phyloP scores from a whole-genome alignment of 2,888 invertebrate species.

The Lepidocyrtoides sp. region DNA sequence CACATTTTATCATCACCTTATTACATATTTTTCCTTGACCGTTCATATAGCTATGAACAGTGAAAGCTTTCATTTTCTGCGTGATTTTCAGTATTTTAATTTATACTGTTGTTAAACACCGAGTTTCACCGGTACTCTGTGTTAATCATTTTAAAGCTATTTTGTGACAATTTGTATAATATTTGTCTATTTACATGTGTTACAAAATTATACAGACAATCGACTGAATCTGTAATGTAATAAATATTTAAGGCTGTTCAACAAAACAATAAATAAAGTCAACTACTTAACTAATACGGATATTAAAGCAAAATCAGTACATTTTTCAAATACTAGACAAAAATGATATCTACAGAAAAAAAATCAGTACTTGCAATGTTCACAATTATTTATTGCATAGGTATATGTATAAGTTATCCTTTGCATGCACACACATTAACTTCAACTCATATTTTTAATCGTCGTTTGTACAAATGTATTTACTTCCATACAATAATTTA shows the following conservation, averaged over 20 bases:
- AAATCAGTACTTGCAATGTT: constrained; percentile 44
- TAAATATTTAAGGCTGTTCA: no score
- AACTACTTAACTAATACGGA: not conserved
- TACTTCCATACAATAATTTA: not conserved
- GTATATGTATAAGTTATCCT: not conserved
- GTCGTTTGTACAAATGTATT: not conserved
- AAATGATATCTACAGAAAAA: constrained; percentile 36
- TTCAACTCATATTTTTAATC: not conserved
- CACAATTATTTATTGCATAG: constrained; percentile 12
- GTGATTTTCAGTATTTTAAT: not conserved
- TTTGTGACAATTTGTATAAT: not conserved
- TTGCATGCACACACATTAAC: not conserved
- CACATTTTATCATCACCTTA: not conserved
- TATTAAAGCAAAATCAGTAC: constrained; percentile 40
- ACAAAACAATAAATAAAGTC: not conserved
- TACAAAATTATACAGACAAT: not conserved
- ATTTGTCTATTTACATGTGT: not conserved
- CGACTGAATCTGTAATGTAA: not conserved
- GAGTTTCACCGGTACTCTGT: constrained; percentile 2
- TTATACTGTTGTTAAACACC: not conserved
- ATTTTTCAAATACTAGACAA: constrained; percentile 34
- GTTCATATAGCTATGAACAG: constrained; percentile 8
- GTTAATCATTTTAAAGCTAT: no score
- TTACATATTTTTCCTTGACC: not conserved
- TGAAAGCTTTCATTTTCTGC: constrained; percentile 35